Evolutionary conservation across 2,888 invertebrate genomes (phyloP).

Genomic region (Diarsia dahlii): DNA sequence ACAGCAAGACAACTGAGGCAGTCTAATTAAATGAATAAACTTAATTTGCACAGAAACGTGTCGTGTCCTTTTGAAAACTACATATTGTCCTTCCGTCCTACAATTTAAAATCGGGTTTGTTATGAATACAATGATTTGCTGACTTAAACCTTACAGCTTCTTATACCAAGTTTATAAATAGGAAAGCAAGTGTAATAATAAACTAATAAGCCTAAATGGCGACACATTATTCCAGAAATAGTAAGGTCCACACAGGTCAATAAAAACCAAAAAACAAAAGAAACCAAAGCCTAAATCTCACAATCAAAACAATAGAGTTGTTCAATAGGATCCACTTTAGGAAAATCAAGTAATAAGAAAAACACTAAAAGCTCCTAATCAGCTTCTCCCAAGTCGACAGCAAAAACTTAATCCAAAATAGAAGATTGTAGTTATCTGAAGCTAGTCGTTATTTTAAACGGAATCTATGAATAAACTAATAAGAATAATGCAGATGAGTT

Average conservation of each 20-base stretch:
- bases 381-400: not conserved
- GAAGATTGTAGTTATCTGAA: not conserved
- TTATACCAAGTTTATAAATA: not conserved
- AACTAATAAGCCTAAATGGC: not conserved
- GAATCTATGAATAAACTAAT: not conserved
- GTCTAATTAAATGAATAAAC: constrained; percentile 34
- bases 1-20: constrained; percentile 2
- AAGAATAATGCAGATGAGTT: constrained; percentile 9
- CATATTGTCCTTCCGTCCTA: too few relatives aligned
- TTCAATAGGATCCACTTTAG: not conserved
- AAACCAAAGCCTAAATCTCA: not conserved
- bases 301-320: not conserved
- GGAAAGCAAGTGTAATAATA: not conserved
- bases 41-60: constrained; percentile 1
- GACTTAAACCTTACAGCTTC: too few relatives aligned
- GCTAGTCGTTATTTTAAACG: not conserved
- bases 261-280: too few relatives aligned
- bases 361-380: not conserved
- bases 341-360: not conserved
- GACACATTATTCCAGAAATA: too few relatives aligned
- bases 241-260: too few relatives aligned
- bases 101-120: not conserved
- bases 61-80: not conserved
- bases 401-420: not conserved
- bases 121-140: not conserved